Evolutionary conservation across 2,888 invertebrate species (phyloP).

Genomic region (Brachypalpus laphriformis): DNA sequence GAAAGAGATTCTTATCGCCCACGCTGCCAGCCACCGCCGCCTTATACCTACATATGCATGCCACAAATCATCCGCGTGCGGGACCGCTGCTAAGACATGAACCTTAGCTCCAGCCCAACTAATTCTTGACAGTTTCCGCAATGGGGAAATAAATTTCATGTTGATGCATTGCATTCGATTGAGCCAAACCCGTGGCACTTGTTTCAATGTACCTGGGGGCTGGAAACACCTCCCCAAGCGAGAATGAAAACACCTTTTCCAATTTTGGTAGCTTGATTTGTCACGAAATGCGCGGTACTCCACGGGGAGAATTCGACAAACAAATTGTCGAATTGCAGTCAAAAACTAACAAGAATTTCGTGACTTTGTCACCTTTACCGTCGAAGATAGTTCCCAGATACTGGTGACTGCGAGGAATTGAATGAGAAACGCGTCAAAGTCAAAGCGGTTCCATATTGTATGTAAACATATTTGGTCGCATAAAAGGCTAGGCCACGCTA

Average conservation of each 20-base stretch:
- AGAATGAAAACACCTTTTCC: constrained; percentile 75
- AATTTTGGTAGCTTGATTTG: constrained; percentile 83
- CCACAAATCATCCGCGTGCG: constrained; percentile 61
- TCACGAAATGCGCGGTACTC: constrained; percentile 78
- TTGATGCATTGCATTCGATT: constrained; percentile 48
- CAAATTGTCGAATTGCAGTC: constrained; percentile 81
- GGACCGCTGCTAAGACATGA: constrained; percentile 8
- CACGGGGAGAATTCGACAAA: constrained; percentile 77
- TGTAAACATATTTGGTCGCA: constrained; percentile 57
- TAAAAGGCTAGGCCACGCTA: constrained; percentile 63
- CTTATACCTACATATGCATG: constrained; percentile 35
- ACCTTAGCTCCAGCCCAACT: constrained; percentile 35
- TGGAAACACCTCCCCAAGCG: constrained; percentile 45
- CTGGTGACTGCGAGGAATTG: constrained; percentile 16
- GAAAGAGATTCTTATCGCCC: constrained; percentile 70
- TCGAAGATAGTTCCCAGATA: constrained; percentile 52
- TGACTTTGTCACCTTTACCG: constrained; percentile 82
- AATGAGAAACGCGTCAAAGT: constrained; percentile 62
- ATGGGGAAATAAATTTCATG: constrained; percentile 54
- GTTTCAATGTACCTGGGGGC: constrained; percentile 14
- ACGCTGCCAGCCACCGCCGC: constrained; percentile 22
- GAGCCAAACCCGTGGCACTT: constrained; percentile 47
- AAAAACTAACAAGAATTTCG: constrained; percentile 83
- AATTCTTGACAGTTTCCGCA: constrained; percentile 72
- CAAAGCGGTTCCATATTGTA: constrained; percentile 39